Conservation (phyloP, 2,113 vertebrate species). For the Vulpes vulpes region DNA sequence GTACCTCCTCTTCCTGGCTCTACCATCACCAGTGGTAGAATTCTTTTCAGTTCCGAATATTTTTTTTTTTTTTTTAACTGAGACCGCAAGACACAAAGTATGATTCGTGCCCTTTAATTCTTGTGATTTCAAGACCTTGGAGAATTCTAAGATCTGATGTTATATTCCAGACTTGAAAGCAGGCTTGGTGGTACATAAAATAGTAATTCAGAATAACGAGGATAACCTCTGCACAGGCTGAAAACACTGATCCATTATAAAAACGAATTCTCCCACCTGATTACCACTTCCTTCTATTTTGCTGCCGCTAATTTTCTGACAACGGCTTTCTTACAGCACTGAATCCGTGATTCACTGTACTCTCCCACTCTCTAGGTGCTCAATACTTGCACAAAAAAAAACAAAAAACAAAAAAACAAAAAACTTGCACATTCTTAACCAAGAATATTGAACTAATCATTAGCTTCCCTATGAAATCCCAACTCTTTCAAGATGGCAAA, state of each 20-base stretch:
- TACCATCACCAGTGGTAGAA: background rate
- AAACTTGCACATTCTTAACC: background rate
- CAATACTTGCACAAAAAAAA: background rate
- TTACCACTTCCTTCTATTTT: background rate
- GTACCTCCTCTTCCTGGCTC: background rate
- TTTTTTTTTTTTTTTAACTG: background rate
- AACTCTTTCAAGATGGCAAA: background rate
- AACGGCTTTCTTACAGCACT: background rate
- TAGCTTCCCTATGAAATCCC: background rate
- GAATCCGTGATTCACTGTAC: background rate
- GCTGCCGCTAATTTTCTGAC: background rate
- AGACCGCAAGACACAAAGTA: background rate
- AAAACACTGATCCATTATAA: background rate
- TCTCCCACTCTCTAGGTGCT: background rate
- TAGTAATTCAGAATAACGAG: background rate
- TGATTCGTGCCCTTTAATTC: background rate
- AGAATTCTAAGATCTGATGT: background rate
- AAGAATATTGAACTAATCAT: background rate
- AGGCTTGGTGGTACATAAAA: background rate
- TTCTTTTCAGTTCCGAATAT: background rate
- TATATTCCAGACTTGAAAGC: background rate
- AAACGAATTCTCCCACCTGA: background rate
- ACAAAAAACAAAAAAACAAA: too few species aligned
- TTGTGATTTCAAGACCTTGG: background rate
- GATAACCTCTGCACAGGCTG: background rate